These are phyloP conservation scores for Ascidia mentula DNA, from an alignment of 23 tunicate species.

Conservation along the genomic window DNA sequence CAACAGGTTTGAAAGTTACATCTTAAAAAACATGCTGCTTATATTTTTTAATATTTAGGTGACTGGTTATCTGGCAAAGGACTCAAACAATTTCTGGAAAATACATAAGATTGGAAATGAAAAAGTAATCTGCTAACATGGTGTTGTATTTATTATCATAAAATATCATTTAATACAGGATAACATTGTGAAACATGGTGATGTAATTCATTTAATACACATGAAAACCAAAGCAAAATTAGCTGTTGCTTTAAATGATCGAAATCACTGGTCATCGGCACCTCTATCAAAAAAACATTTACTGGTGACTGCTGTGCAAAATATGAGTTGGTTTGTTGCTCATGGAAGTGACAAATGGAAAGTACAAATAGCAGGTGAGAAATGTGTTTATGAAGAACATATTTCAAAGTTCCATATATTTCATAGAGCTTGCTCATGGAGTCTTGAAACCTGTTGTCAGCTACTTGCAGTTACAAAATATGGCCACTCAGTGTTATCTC, in stretches of 20 bases:
- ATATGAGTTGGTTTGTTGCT: neutral
- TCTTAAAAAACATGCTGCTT: neutral
- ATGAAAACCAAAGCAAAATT: neutral
- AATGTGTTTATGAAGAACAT: too few relatives aligned
- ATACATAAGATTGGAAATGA: neutral
- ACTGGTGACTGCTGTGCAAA: neutral
- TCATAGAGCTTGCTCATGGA: too few relatives aligned
- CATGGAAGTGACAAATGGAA: constrained; percentile 14
- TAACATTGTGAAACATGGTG: constrained; percentile 10
- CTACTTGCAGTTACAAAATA: constrained; percentile 44
- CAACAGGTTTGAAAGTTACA: constrained; percentile 34
- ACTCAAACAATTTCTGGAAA: constrained; percentile 49
- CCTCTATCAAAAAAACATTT: neutral
- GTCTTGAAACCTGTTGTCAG: too few relatives aligned
- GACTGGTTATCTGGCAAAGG: constrained; percentile 37
- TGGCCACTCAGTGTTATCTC: constrained; percentile 42
- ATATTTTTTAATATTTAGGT: constrained; percentile 11
- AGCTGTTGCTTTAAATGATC: neutral
- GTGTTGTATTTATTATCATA: too few relatives aligned
- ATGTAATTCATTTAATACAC: constrained; percentile 10
- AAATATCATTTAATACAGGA: too few relatives aligned
- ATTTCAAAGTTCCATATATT: too few relatives aligned
- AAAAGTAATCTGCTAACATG: too few relatives aligned
- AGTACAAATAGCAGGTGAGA: constrained; percentile 8
- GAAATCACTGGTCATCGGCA: neutral